A percentile compares a stretch with the other conserved stretches of the same genome.
Conservation (phyloP, 2,113 vertebrate genomes). For the Abramis brama region DNA sequence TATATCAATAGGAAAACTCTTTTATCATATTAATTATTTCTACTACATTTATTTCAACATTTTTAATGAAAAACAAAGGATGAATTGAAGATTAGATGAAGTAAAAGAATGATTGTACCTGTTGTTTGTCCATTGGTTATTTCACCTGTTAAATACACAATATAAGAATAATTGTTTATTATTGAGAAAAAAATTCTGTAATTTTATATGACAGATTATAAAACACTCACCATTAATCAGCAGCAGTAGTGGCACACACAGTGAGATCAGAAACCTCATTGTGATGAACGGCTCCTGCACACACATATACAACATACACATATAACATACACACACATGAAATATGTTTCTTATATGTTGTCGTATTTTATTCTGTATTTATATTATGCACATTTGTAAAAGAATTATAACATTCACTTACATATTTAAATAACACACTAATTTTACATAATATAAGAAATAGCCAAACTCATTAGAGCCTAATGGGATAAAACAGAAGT, state of each 20-base stretch:
- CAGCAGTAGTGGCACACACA: slow-evolving; percentile 16
- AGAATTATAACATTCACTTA: not conserved
- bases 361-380: not conserved
- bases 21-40: too few species aligned
- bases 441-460: not conserved
- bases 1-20: too few species aligned
- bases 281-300: not conserved
- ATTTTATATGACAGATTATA: not conserved
- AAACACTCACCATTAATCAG: slow-evolving; percentile 20
- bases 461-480: not conserved
- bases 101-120: too few species aligned
- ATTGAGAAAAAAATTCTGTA: too few species aligned
- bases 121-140: too few species aligned
- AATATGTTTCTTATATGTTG: not conserved
- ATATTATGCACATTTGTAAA: not conserved
- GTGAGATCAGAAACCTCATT: slow-evolving; percentile 26
- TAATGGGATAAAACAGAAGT: not conserved
- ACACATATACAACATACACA: not conserved
- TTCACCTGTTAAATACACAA: too few species aligned
- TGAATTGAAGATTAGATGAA: too few species aligned
- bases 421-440: not conserved
- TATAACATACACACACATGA: not conserved
- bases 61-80: too few species aligned
- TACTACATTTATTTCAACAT: too few species aligned
- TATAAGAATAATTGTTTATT: too few species aligned